Evolutionary conservation across 2,888 invertebrate species (phyloP), one percentile per base, ranked within the genome.

Genomic region (Thymelicus acteon): DNA sequence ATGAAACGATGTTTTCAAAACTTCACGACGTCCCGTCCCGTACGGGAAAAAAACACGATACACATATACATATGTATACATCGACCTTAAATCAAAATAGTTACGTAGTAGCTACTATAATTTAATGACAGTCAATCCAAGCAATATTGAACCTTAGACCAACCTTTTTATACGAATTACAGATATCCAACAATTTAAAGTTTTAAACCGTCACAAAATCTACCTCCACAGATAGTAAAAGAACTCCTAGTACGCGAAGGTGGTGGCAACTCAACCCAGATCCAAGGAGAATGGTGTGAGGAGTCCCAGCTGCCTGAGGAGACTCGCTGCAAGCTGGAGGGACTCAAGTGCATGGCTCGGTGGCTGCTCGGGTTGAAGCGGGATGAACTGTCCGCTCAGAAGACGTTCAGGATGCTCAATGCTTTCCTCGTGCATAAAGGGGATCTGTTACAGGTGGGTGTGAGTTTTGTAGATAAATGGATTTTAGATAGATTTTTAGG

Each of bases 391-490:
- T 97, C 98, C 0, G 98, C 98, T 0, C 97, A 97, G 90, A 98
- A 98, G 89, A 99, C 99, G 2, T 97, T 99, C 90, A 95, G 98
- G 72, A 98, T 99, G 97, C 91, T 99, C 49, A 97, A 97, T 82
- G 98, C 98, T 1, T 98, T 99, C 83, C 97, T 99, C 60, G 95
- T 97, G 74, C 98, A 98, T 86, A 97, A 98, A 82, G 99, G 98
- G 13, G 98, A 98, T 87, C 93, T 98, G 70, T 90, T 97, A 83
- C 95, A 95, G 84, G 95, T 93, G 49, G 60, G 72, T 71, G 13
- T 8, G 6, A 13, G 48, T 48, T 12, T 12, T 13, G 1, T 19
- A 19, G 19, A 19, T 10, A 12, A 1, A 13, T 13, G n/a, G n/a
- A 7, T 60, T n/a, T 24, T 47, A 48, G 24, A 24, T 13, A 48